A percentile compares a stretch with the other conserved stretches of the same genome.
Evolutionary conservation across 1,140 invertebrate species (phyloP).

Genomic region (Trichonephila inaurata): DNA sequence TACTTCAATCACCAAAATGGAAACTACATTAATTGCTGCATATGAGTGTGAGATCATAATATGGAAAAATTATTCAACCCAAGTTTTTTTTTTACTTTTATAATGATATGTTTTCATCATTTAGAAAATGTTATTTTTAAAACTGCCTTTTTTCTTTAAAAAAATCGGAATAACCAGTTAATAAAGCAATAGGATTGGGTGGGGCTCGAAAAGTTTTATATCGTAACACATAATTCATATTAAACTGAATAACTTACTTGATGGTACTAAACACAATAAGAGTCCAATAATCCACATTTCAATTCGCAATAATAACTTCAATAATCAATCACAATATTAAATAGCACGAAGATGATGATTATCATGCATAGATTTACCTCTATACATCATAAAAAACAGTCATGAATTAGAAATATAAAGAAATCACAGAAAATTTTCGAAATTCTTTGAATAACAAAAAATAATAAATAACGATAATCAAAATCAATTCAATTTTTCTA

Average conservation of each 20-base stretch:
- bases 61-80: no score
- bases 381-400: not conserved
- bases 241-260: not conserved
- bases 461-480: not conserved
- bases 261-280: not conserved
- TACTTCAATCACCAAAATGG: no score
- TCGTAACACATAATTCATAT: not conserved
- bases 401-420: not conserved
- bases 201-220: slow-evolving; percentile 6
- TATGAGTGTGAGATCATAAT: no score
- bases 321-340: not conserved
- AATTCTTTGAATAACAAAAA: not conserved
- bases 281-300: slow-evolving; percentile 28
- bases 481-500: not conserved
- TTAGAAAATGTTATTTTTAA: no score
- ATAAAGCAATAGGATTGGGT: not conserved
- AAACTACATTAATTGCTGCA: no score
- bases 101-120: no score
- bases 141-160: no score
- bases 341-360: not conserved
- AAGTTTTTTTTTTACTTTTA: no score
- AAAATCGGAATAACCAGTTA: no score
- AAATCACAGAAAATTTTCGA: no score
- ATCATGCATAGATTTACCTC: not conserved
- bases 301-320: not conserved